Evolutionary conservation across 2,113 vertebrate genomes (phyloP), one percentile per base, ranked within the genome.

Genomic region (Hyaena hyaena): DNA sequence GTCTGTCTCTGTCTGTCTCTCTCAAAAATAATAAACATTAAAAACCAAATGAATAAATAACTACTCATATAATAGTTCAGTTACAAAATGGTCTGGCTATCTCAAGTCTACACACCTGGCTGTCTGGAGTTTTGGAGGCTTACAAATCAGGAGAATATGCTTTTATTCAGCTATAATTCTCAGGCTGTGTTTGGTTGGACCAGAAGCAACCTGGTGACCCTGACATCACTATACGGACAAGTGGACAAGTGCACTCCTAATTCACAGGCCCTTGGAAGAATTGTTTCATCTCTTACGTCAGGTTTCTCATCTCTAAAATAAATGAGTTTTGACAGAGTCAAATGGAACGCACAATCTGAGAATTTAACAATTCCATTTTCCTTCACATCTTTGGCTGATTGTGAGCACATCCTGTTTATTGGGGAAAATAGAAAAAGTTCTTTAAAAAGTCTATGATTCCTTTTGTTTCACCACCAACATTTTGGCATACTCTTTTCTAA

Each of bases 281-380:
- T 89, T 28, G 66, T 92, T 23, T 35, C 35, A 8, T 43, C 16
- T 87, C 76, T 95, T 24, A 61, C 16, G 31, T 81, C 58, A 71
- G 55, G n/a, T 65, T 95, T 82, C 55, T 71, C 61, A 61, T 53
- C 79, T 77, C 71, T 55, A 61, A 95, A 84, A 93, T 76, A 50
- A 92, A 43, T 90, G 19, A 92, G 33, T 66, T 90, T 45, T 88
- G 45, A 69, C 8, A 93, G 76, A 53, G 58, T 58, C 50, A 55
- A 55, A 55, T 55, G 53, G 53, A 55, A 55, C 17, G 16, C 53
- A 55, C 53, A 55, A 55, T 55, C 53, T 55, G 53, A 55, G 53
- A 55, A 55, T 55, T 55, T 55, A 55, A 55, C 53, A 16, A 55
- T 55, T 55, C 58, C 21, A 61, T 21, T 21, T 58, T 23, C 23